phyloP scores from a whole-genome alignment of 2,888 invertebrate genomes.

The Cantharis rustica region DNA sequence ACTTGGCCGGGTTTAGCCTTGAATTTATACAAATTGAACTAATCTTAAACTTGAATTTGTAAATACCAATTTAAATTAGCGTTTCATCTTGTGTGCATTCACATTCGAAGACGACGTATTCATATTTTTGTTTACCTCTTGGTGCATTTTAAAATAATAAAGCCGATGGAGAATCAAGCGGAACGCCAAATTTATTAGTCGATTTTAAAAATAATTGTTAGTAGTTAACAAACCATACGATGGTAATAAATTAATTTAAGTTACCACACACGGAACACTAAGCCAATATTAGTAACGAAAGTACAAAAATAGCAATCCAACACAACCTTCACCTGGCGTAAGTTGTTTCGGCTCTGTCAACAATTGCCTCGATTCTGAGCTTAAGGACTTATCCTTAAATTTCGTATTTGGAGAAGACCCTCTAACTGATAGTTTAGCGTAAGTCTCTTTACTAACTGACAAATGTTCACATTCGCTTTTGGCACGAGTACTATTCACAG shows the following conservation, averaged over 20 bases:
- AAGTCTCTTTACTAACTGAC: conserved; percentile 3
- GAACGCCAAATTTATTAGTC: background rate
- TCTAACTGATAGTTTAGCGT: conserved; percentile 21
- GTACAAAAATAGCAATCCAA: conserved; percentile 30
- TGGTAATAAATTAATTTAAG: conserved; percentile 17
- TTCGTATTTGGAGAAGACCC: conserved; percentile 24
- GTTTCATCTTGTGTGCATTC: background rate
- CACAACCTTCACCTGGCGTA: conserved; percentile 31
- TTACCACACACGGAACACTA: conserved; percentile 7
- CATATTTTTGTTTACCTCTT: background rate
- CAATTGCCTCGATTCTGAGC: conserved; percentile 32
- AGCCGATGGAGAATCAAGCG: background rate
- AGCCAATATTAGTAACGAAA: conserved; percentile 24
- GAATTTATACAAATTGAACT: background rate
- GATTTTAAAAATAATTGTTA: background rate
- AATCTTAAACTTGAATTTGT: background rate
- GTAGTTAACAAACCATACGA: background rate
- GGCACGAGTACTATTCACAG: conserved; percentile 21
- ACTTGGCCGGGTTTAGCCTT: background rate
- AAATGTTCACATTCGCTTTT: conserved; percentile 21
- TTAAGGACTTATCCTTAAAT: conserved; percentile 15
- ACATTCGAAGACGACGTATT: no score
- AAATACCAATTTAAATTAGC: background rate
- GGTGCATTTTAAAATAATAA: background rate
- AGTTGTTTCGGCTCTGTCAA: conserved; percentile 31